A percentile compares a stretch with the other conserved stretches of the same genome.
These are phyloP conservation scores for Hirtodrosophila trivittata DNA, from an alignment of 2,888 invertebrate species.

Conservation along the genomic window DNA sequence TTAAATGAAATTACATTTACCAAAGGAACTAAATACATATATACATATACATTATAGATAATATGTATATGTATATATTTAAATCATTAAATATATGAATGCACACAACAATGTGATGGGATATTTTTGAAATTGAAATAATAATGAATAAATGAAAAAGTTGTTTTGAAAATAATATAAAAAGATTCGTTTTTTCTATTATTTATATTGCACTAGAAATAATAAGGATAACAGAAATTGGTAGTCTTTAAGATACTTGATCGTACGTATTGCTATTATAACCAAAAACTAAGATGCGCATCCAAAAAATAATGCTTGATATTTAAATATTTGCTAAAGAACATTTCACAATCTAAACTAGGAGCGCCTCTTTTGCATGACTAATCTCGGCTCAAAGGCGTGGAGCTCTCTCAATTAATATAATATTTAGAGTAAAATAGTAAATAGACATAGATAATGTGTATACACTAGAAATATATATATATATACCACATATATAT, in stretches of 20 bases:
- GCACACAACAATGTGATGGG: too few relatives aligned
- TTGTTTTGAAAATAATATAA: neutral
- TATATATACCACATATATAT: constrained; percentile 11
- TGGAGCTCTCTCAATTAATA: constrained; percentile 18
- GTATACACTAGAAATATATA: constrained; percentile 2
- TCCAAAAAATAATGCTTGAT: constrained; percentile 20
- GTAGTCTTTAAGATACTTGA: constrained; percentile 33
- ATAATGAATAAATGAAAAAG: constrained; percentile 10
- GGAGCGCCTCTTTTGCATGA: constrained; percentile 36
- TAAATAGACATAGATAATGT: neutral
- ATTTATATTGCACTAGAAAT: constrained; percentile 54
- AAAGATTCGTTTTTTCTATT: constrained; percentile 3
- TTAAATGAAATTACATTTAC: constrained; percentile 24
- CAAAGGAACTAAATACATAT: constrained; percentile 35
- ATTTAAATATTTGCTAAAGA: constrained; percentile 35
- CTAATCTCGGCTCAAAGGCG: constrained; percentile 23
- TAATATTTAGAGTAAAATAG: constrained; percentile 27
- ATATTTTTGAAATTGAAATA: neutral
- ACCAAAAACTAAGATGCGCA: constrained; percentile 38
- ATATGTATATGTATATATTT: constrained; percentile 3
- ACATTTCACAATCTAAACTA: constrained; percentile 44
- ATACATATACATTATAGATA: constrained; percentile 6
- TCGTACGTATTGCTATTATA: constrained; percentile 35
- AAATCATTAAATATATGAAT: constrained; percentile 11
- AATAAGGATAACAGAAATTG: constrained; percentile 28